Evolutionary conservation across 2,888 invertebrate genomes (phyloP).

Genomic region (Erannis defoliaria): DNA sequence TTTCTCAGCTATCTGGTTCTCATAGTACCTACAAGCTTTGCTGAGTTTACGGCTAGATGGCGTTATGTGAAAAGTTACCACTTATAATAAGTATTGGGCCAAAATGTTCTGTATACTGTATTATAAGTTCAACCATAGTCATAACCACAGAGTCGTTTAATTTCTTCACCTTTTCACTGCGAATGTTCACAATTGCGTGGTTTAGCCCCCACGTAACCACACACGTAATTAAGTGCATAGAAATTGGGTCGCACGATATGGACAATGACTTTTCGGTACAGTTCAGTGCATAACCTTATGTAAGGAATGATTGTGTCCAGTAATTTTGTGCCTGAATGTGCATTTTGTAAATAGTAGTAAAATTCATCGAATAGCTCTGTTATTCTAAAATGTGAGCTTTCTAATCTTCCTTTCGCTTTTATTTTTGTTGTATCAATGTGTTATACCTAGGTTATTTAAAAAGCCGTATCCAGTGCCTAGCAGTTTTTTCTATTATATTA

Average conservation of each 20-base stretch:
- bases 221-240: slow-evolving; percentile 63
- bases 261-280: slow-evolving; percentile 54
- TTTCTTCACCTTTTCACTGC: background rate
- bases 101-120: too few species aligned
- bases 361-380: background rate
- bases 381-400: slow-evolving; percentile 15
- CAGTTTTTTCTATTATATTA: too few species aligned
- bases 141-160: background rate
- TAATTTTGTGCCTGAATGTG: slow-evolving; percentile 29
- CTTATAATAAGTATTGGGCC: too few species aligned
- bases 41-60: too few species aligned
- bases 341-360: slow-evolving; percentile 29
- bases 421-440: background rate
- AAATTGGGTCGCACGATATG: slow-evolving; percentile 71
- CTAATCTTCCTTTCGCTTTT: slow-evolving; percentile 22
- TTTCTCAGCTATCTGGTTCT: too few species aligned
- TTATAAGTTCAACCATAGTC: too few species aligned
- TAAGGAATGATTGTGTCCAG: slow-evolving; percentile 34
- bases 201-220: slow-evolving; percentile 49
- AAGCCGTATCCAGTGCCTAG: too few species aligned
- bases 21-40: too few species aligned
- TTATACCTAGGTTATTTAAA: background rate
- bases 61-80: too few species aligned
- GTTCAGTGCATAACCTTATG: slow-evolving; percentile 38
- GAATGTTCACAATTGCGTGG: slow-evolving; percentile 19